Conservation (phyloP, 2,797 vertebrate species). For the Coluber constrictor region DNA sequence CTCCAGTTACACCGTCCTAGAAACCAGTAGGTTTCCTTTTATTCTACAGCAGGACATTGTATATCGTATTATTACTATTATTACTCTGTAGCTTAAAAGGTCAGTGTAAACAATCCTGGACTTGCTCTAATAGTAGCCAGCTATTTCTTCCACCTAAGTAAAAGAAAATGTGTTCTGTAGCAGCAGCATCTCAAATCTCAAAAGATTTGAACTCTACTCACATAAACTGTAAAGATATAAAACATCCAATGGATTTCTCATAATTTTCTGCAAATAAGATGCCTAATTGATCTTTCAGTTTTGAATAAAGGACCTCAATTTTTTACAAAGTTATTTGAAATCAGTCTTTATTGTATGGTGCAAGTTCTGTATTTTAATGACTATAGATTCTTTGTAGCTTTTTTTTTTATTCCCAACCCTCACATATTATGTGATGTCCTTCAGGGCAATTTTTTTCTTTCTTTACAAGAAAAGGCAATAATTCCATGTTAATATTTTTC, state of each 20-base stretch:
- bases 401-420: neutral
- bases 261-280: neutral
- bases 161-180: neutral
- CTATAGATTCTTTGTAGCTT: neutral
- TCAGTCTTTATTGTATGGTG: rapidly evolving
- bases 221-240: neutral
- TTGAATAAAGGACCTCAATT: neutral
- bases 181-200: neutral
- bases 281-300: neutral
- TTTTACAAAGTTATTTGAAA: neutral
- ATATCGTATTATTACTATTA: neutral
- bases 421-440: neutral
- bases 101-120: neutral
- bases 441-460: neutral
- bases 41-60: neutral
- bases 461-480: conserved; percentile 26
- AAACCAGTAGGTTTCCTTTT: neutral
- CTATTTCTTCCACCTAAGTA: neutral
- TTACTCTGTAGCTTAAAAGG: neutral
- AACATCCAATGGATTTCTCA: neutral
- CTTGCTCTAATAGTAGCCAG: neutral
- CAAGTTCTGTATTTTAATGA: neutral
- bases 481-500: conserved; percentile 41
- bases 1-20: neutral
- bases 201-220: neutral